Evolutionary conservation across 1,140 invertebrate species (phyloP).

Genomic region (Drosophila melanogaster): DNA sequence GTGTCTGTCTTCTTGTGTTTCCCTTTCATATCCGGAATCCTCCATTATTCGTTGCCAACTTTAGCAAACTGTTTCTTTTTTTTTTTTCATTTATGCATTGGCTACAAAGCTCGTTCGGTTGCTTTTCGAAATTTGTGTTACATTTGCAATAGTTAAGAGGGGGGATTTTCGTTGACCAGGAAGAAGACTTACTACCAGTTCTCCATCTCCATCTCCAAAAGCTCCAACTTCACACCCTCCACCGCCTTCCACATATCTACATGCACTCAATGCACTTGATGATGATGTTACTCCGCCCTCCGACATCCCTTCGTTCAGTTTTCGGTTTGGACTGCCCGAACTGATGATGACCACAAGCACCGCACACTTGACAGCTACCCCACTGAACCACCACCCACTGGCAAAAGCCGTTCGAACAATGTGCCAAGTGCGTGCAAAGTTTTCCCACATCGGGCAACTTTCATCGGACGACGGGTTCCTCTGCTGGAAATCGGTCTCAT

Average conservation of each 20-base stretch:
- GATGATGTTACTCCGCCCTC: conserved; percentile 42
- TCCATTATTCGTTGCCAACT: conserved; percentile 21
- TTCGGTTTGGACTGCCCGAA: conserved; percentile 15
- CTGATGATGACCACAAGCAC: conserved; percentile 57
- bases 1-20: background rate
- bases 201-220: background rate
- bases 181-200: conserved; percentile 16
- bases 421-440: conserved; percentile 62
- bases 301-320: background rate
- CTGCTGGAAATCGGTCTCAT: conserved; percentile 31
- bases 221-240: background rate
- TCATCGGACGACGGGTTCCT: conserved; percentile 24
- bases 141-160: conserved; percentile 23
- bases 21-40: conserved; percentile 4
- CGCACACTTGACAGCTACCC: conserved; percentile 47
- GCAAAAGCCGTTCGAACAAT: conserved; percentile 28
- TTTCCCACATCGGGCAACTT: conserved; percentile 51
- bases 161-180: background rate
- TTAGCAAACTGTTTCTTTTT: background rate
- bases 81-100: background rate
- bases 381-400: background rate
- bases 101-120: conserved; percentile 13
- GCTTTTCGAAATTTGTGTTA: conserved; percentile 20
- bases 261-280: conserved; percentile 42
- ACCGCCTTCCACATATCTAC: conserved; percentile 4